Base-by-base conservation (phyloP, 2,113 vertebrate species). In the Misgurnus anguillicaudatus region DNA sequence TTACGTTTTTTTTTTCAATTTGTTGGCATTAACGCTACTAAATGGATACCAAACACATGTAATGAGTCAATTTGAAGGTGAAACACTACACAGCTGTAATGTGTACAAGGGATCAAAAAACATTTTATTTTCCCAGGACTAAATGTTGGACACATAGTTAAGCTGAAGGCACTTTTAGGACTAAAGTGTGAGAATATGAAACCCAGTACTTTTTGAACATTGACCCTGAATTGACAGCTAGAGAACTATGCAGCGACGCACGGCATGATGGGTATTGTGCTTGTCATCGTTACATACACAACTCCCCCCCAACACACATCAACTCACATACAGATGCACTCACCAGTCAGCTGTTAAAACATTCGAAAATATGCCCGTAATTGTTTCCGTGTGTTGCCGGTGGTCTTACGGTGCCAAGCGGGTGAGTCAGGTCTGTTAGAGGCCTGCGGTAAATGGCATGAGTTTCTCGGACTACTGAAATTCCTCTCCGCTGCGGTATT, bases 321-420 rank as follows among this genome's bases (percentile, higher is more conserved):
- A 76, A 82, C 82, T 63, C 74, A 7, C 64, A 41, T 51, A 65
- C 75, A 77, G n/a, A 78, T 57, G 60, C 73, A 65, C 39, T 65
- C 75, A 55, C 38, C 51, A 83, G 80, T 86, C 90, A 91, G 87
- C 89, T 91, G 90, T 90, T 88, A 87, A 90, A 91, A 91, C 87
- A 90, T 72, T 71, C 69, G 72, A 77, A 81, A 85, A 87, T 83
- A 87, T 87, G 79, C 84, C 78, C 65, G 60, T 90, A 88, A 91
- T 90, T 88, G 87, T 82, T 91, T 84, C 89, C 86, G 78, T 63
- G 84, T 90, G 89, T 67, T 67, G 84, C 71, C 82, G 80, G 86
- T 88, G 89, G 81, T 87, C 85, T 84, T 84, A 84, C 82, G 78
- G 82, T 88, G 86, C 85, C 87, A 85, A 81, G 78, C 73, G 83